phyloP scores from a whole-genome alignment of 2,888 invertebrate genomes.

The Physocephala rufipes region DNA sequence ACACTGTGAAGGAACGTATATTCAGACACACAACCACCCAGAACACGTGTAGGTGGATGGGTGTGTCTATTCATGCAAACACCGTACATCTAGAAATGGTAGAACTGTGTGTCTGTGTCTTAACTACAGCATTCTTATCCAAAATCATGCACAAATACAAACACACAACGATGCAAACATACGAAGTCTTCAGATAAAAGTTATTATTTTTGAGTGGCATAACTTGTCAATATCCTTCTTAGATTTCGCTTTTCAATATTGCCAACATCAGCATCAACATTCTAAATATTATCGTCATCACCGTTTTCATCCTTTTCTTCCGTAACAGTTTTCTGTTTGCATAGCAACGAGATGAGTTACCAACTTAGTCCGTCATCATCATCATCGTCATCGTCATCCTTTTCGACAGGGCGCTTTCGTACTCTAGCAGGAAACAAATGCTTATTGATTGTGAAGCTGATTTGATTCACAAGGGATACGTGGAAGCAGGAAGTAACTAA shows the following conservation, averaged over 20 bases:
- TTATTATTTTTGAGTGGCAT: conserved; percentile 48
- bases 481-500: background rate
- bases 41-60: too few species aligned
- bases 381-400: background rate
- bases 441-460: too few species aligned
- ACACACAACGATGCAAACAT: too few species aligned
- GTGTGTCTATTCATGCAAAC: too few species aligned
- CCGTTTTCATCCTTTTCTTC: background rate
- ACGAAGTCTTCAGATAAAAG: too few species aligned
- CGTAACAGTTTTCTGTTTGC: background rate
- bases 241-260: conserved; percentile 32
- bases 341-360: background rate
- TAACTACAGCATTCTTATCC: too few species aligned
- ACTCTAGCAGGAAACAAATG: too few species aligned
- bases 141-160: background rate
- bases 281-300: background rate
- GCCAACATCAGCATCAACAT: background rate
- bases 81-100: too few species aligned
- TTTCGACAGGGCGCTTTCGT: background rate
- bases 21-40: too few species aligned
- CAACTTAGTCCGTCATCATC: background rate
- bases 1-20: too few species aligned
- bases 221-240: conserved; percentile 49
- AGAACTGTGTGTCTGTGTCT: too few species aligned
- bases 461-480: background rate